These are phyloP conservation scores for Drosophila elegans DNA, from an alignment of 1,140 invertebrate species.

Conservation along the genomic window DNA sequence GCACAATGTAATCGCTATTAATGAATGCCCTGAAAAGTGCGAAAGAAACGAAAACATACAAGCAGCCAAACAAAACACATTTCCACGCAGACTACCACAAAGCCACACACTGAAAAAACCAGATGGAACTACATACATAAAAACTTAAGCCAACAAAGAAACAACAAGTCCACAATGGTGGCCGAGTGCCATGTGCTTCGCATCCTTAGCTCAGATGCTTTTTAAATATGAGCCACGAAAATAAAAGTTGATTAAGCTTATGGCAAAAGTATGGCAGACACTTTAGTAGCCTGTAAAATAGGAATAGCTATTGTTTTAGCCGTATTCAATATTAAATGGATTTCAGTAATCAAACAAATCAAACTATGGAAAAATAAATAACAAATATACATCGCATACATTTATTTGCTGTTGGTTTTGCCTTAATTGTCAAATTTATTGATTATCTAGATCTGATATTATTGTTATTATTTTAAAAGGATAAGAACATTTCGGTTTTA, in stretches of 20 bases:
- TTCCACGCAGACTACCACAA: slow-evolving; percentile 12
- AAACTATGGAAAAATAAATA: too few species aligned
- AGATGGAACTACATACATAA: slow-evolving; percentile 21
- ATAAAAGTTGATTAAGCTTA: slow-evolving; percentile 51
- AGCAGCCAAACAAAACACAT: slow-evolving; percentile 43
- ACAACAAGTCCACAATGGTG: slow-evolving; percentile 22
- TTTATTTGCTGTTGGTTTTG: too few species aligned
- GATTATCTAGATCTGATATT: too few species aligned
- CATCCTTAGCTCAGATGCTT: slow-evolving; percentile 27
- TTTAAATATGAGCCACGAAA: slow-evolving; percentile 42
- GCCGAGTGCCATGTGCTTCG: slow-evolving; percentile 29
- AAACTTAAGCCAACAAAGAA: slow-evolving; percentile 31
- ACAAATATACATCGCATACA: too few species aligned
- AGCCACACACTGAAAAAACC: neutral
- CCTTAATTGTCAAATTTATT: too few species aligned
- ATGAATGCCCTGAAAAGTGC: slow-evolving; percentile 64
- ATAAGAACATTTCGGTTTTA: too few species aligned
- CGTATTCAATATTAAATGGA: neutral
- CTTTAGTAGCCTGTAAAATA: slow-evolving; percentile 17
- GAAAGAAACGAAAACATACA: slow-evolving; percentile 44
- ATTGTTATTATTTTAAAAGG: too few species aligned
- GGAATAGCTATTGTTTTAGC: neutral
- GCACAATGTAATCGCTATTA: slow-evolving; percentile 70
- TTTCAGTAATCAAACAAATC: neutral
- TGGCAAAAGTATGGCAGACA: slow-evolving; percentile 9